phyloP scores from a whole-genome alignment of 2,888 invertebrate genomes.

The Mythimna ferrago region DNA sequence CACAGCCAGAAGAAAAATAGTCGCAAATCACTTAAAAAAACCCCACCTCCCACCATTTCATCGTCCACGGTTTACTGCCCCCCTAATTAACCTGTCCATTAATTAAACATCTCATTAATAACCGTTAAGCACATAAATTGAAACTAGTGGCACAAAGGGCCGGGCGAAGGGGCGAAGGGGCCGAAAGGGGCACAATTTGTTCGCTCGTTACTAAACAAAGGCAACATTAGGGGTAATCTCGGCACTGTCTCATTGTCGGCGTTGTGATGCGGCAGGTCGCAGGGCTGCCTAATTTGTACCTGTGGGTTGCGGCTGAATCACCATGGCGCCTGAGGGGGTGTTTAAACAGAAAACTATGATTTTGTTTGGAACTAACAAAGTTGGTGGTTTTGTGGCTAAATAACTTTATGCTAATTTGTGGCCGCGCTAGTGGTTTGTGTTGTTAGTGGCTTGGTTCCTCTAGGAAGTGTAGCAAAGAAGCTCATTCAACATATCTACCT shows the following conservation, averaged over 20 bases:
- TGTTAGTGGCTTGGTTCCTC: no score
- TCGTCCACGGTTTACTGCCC: conserved; percentile 18
- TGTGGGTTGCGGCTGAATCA: conserved; percentile 7
- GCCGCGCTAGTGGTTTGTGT: no score
- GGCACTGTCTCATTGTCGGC: conserved; percentile 65
- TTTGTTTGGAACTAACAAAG: not conserved
- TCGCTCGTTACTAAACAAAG: conserved; percentile 74
- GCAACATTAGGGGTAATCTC: conserved; percentile 75
- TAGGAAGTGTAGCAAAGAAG: no score
- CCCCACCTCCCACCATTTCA: conserved; percentile 12
- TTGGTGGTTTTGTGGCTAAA: not conserved
- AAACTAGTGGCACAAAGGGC: conserved; percentile 59
- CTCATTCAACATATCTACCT: no score
- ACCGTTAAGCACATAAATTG: conserved; percentile 63
- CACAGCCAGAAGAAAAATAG: conserved; percentile 5
- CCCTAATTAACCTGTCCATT: conserved; percentile 50
- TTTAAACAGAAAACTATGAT: not conserved
- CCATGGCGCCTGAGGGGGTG: not conserved
- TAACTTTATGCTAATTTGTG: not conserved
- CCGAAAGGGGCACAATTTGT: conserved; percentile 68
- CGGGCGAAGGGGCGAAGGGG: conserved; percentile 30
- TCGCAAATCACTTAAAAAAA: conserved; percentile 35
- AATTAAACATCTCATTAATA: conserved; percentile 64
- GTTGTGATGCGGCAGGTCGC: conserved; percentile 57
- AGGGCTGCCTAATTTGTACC: conserved; percentile 57